A percentile compares a stretch with the other conserved stretches of the same genome.
Conservation (phyloP, 37 sponge, comb jelly and placozoan genomes). For the Bolinopsis microptera region DNA sequence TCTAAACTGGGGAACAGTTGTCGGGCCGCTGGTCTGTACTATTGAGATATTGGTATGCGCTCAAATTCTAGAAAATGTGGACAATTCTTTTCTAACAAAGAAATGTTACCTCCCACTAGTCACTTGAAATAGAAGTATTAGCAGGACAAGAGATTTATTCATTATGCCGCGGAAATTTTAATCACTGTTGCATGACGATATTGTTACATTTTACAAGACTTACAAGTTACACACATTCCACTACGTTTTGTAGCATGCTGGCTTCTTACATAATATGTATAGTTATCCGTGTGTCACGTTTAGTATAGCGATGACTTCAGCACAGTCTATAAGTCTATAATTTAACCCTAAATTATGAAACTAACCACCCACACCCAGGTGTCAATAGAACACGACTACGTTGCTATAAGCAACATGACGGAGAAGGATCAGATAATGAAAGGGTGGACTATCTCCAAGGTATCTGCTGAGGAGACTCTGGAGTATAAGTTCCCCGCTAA, state of each 20-base stretch:
- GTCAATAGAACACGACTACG: constrained; percentile 27
- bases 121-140: too few species aligned
- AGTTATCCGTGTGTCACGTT: too few species aligned
- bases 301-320: too few species aligned
- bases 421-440: constrained; percentile 57
- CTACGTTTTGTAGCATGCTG: neutral
- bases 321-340: neutral
- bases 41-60: too few species aligned
- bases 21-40: too few species aligned
- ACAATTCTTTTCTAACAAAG: too few species aligned
- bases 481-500: constrained; percentile 64
- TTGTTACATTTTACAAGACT: neutral
- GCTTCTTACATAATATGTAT: too few species aligned
- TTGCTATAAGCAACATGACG: constrained; percentile 29
- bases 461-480: neutral
- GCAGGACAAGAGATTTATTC: too few species aligned
- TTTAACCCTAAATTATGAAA: neutral
- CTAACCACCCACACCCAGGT: constrained; percentile 36
- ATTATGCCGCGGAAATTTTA: neutral
- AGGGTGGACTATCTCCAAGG: constrained; percentile 14
- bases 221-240: neutral
- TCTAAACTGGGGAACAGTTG: too few species aligned
- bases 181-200: neutral
- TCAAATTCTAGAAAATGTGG: too few species aligned
- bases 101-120: too few species aligned